Evolutionary conservation across 1,140 invertebrate genomes (phyloP).

Genomic region (Cherax destructor): DNA sequence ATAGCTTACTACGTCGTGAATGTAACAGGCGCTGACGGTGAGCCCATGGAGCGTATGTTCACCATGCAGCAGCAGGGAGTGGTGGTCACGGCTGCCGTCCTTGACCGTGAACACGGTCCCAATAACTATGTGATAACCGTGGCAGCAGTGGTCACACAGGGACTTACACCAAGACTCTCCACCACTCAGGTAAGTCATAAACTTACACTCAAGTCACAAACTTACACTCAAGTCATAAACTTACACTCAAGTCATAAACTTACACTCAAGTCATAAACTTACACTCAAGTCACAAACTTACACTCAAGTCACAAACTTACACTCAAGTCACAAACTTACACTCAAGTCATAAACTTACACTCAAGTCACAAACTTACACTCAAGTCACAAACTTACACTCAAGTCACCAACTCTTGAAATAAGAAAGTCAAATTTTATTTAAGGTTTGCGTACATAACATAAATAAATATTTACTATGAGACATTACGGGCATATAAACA

Average conservation of each 20-base stretch:
- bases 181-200: conserved; percentile 70
- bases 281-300: no score
- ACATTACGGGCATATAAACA: no score
- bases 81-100: conserved; percentile 86
- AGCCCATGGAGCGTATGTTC: conserved; percentile 88
- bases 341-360: not conserved
- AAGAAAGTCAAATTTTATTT: not conserved
- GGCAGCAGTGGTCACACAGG: conserved; percentile 83
- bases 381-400: not conserved
- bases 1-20: conserved; percentile 95
- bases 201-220: no score
- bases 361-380: no score
- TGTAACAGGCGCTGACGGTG: conserved; percentile 83
- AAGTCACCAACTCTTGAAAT: not conserved
- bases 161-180: conserved; percentile 64
- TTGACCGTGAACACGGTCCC: conserved; percentile 89
- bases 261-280: not conserved
- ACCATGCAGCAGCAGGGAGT: conserved; percentile 91
- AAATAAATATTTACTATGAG: no score
- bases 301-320: not conserved
- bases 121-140: conserved; percentile 89
- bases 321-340: no score
- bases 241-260: no score
- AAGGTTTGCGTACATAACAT: not conserved
- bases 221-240: not conserved